Evolutionary conservation across 2,797 vertebrate genomes (phyloP).

Genomic region (Phoebastria nigripes): DNA sequence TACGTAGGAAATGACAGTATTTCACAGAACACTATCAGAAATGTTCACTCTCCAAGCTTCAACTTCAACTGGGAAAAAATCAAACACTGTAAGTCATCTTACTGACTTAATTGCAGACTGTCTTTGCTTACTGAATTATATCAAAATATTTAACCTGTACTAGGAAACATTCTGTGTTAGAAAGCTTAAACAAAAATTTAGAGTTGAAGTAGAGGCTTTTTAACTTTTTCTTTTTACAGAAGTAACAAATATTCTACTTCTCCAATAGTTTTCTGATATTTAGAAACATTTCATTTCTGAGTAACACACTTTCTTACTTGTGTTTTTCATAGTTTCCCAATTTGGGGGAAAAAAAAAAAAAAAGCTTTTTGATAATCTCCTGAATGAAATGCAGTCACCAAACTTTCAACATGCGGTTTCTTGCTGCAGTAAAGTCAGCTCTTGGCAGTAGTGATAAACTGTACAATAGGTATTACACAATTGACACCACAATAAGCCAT

Average conservation of each 20-base stretch:
- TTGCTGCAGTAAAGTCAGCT: constrained; percentile 54
- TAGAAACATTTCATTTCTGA: not conserved
- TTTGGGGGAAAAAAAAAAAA: not conserved
- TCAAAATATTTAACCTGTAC: not conserved
- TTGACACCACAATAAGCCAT: not conserved
- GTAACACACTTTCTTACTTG: not conserved
- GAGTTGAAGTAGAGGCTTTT: not conserved
- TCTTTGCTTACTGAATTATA: not conserved
- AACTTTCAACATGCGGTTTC: constrained; percentile 8
- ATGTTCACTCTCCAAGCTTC: not conserved
- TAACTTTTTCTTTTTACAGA: not conserved
- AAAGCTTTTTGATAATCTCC: not conserved
- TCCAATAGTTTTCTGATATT: not conserved
- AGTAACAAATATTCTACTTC: not conserved
- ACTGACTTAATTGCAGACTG: not conserved
- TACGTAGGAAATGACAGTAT: fast-evolving
- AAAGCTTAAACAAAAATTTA: not conserved
- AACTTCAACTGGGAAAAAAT: not conserved
- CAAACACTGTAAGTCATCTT: not conserved
- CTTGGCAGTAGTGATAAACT: constrained; percentile 25
- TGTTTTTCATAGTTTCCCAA: not conserved
- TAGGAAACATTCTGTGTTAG: not conserved
- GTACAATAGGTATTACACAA: not conserved
- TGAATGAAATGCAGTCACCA: not conserved
- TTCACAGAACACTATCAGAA: not conserved